These are phyloP conservation scores for Huso huso DNA, from an alignment of 2,797 vertebrate genomes.

Conservation along the genomic window DNA sequence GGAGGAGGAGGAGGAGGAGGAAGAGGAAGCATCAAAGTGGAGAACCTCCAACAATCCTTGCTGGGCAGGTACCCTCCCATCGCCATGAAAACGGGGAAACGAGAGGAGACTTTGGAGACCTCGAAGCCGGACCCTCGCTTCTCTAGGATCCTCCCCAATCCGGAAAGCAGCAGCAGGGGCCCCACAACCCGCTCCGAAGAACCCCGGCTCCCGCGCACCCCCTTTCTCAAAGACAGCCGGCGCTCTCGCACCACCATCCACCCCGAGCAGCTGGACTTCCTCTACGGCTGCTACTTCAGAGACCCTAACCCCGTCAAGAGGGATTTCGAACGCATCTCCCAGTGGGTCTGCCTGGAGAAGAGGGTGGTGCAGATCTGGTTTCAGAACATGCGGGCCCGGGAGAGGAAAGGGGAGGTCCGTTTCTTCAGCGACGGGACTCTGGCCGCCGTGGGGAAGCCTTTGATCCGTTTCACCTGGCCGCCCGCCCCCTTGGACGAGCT, in stretches of 20 bases:
- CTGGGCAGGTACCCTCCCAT: too few species aligned
- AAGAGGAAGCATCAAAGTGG: conserved; percentile 4
- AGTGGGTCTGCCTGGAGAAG: conserved; percentile 86
- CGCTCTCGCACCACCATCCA: conserved; percentile 87
- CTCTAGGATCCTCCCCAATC: too few species aligned
- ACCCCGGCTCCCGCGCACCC: conserved; percentile 39
- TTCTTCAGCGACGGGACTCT: conserved; percentile 71
- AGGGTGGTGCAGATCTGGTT: conserved; percentile 95
- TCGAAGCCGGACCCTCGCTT: too few species aligned
- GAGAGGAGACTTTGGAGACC: too few species aligned
- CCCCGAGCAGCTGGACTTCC: conserved; percentile 83
- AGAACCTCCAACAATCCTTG: too few species aligned
- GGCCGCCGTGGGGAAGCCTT: conserved; percentile 68
- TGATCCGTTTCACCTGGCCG: conserved; percentile 74
- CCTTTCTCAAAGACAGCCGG: conserved; percentile 63
- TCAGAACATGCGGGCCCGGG: conserved; percentile 86
- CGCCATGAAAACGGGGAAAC: too few species aligned
- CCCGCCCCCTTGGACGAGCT: conserved; percentile 2
- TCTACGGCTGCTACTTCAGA: conserved; percentile 92
- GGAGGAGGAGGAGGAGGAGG: too few species aligned
- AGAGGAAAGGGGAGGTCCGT: conserved; percentile 83
- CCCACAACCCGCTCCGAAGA: too few species aligned
- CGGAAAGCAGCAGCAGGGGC: too few species aligned
- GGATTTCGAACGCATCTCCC: conserved; percentile 85
- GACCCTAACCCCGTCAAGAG: conserved; percentile 87